phyloP scores from a whole-genome alignment of 2,888 invertebrate genomes.

The Microplitis manilae region DNA sequence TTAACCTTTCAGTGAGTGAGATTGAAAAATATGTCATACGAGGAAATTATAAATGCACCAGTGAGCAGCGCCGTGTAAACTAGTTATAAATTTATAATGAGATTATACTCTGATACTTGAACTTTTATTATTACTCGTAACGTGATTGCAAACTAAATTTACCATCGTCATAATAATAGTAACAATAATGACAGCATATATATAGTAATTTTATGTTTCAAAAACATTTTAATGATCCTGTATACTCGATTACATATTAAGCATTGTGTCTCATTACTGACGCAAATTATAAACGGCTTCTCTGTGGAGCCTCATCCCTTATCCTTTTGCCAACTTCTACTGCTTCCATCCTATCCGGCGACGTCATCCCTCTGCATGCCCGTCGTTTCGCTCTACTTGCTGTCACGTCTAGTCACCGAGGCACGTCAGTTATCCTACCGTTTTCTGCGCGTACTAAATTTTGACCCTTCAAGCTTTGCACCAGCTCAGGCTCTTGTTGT shows the following conservation, averaged over 20 bases:
- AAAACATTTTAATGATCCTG: slow-evolving; percentile 2
- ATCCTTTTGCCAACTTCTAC: background rate
- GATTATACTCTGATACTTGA: background rate
- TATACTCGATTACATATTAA: slow-evolving; percentile 9
- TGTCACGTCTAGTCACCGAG: slow-evolving; percentile 2
- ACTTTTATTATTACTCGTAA: background rate
- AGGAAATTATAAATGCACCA: slow-evolving; percentile 17
- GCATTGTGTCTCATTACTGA: slow-evolving; percentile 11
- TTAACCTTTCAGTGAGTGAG: slow-evolving; percentile 35
- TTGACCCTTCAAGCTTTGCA: slow-evolving; percentile 18
- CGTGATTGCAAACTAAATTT: background rate
- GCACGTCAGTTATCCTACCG: slow-evolving; percentile 32
- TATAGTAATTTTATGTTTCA: background rate
- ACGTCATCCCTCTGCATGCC: background rate
- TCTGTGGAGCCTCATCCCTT: background rate
- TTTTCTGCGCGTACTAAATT: slow-evolving; percentile 20
- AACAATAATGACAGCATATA: background rate
- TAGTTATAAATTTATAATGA: slow-evolving; percentile 1
- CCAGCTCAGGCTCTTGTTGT: background rate
- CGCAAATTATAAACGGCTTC: slow-evolving; percentile 13
- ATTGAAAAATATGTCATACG: slow-evolving; percentile 27
- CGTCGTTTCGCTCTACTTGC: slow-evolving; percentile 8
- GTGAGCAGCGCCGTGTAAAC: background rate
- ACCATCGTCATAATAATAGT: background rate
- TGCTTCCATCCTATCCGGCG: background rate